A percentile compares a stretch with the other conserved stretches of the same genome.
Conservation (phyloP, 2,888 invertebrate species). For the Cataglyphis rosenhaueri region DNA sequence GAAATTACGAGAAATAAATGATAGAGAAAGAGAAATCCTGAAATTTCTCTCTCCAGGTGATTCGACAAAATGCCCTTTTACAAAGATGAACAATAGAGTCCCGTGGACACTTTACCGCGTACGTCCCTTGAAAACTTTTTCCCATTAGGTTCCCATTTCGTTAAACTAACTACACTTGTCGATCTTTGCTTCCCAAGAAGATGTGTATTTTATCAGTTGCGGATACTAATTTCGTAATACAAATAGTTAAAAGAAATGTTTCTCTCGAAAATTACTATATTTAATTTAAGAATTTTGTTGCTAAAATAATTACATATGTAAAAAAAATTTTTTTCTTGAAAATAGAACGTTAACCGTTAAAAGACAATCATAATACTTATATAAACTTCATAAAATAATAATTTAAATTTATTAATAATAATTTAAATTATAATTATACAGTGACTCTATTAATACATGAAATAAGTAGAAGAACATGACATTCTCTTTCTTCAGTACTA, state of each 20-base stretch:
- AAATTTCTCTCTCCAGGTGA: neutral
- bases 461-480: neutral
- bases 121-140: conserved; percentile 2
- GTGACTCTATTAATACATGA: neutral
- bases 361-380: neutral
- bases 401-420: neutral
- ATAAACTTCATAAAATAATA: neutral
- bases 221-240: neutral
- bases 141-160: neutral
- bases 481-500: neutral
- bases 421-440: neutral
- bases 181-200: neutral
- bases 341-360: neutral
- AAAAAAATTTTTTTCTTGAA: neutral
- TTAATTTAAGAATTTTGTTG: neutral
- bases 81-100: conserved; percentile 29
- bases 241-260: neutral
- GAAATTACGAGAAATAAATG: conserved; percentile 41
- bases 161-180: conserved; percentile 26
- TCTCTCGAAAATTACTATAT: neutral
- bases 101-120: conserved; percentile 16
- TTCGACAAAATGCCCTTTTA: neutral
- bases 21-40: neutral
- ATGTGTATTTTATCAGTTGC: neutral
- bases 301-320: neutral